Base-by-base conservation (phyloP, 2,888 invertebrate genomes). In the Phalangium opilio region DNA sequence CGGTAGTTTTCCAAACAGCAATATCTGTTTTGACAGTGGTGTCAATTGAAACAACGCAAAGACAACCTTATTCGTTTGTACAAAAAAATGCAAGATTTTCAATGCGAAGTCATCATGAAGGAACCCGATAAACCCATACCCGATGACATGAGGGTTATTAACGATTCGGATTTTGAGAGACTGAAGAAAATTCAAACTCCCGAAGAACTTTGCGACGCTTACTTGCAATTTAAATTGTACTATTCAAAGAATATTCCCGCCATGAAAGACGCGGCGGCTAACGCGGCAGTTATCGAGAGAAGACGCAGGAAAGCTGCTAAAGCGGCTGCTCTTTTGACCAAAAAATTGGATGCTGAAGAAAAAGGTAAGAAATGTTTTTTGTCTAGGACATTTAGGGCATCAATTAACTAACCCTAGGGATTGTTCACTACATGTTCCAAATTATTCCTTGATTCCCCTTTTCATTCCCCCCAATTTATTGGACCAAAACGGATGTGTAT, bases 181-280 rank as follows among this genome's bases (percentile, higher is more conserved):
- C 66, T 89, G 51, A 76, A 75, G 55, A 74, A 69, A 44, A 81
- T 84, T 0, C 83, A 87, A 63, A 83, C 83, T 0, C 75, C 82
- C 10, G 95, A 96, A 64, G 93, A 95, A 64, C 67, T 96, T 1
- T 81, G 83, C 50, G 98, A 98, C 61, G 82, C 89, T 2, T 89
- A 87, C 66, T 79, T 83, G 56, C 90, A 95, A 62, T 96, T 96
- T 65, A 75, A 86, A 55, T 70, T 96, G 15, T 89, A 95, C 67
- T 95, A 96, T 64, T 82, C 85, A 0, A 77, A 78, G 44, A 84
- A 87, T 44, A 71, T 87, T 54, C 79, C 82, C 0, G 75, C 76
- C 45, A 85, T 89, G 86, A 84, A 85, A 60, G 80, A 79, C 44
- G 72, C 78, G 11, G 75, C 78, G 62, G 27, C 27, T 4, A 27